Evolutionary conservation across 1,140 invertebrate genomes (phyloP), one percentile per base, ranked within the genome.

Genomic region (Hylaeus anthracinus): DNA sequence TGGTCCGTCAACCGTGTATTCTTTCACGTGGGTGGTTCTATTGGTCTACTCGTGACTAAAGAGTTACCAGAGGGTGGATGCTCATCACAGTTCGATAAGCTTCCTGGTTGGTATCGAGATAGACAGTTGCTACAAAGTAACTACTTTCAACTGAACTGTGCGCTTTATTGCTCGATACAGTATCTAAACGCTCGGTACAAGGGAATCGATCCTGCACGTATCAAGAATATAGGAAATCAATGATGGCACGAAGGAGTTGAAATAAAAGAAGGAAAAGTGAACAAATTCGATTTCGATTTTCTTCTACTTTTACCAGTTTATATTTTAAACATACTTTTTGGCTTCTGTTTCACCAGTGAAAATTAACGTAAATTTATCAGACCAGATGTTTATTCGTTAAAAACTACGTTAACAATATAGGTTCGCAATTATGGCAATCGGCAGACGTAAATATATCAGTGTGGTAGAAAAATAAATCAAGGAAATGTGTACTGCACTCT

Each of bases 81-180:
- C 56, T 84, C 81, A 75, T 84, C 81, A 78, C 84, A 84, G 65
- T 70, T 88, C 76, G 81, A 60, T 88, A 78, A 83, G 75, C 84
- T 74, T 77, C 72, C 81, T 81, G 74, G 77, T 79, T 65, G 75
- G 58, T 55, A 74, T 72, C 73, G 70, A 84, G 83, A 60, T 51
- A 83, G 84, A 51, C 43, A 73, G 45, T 72, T 51, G 39, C 78
- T 78, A 86, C 80, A 85, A 85, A 82, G 79, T 76, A 79, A 79
- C 75, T 71, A 79, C 67, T 78, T 78, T 82, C 75, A 72, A 60
- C 67, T 66, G 74, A 66, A 55, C 72, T 55, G n/a, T 48, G 64
- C 55, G 64, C 65, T 80, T 75, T 80, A 69, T 80, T 69, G 79
- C 41, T 69, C 72, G 55, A 61, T 80, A 75, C 75, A 75, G 67